Percentiles rank a stretch among this genome's conserved stretches.
These are phyloP conservation scores for Oxygymnocypris stewartii DNA, from an alignment of 2,113 vertebrate genomes.

Conservation along the genomic window DNA sequence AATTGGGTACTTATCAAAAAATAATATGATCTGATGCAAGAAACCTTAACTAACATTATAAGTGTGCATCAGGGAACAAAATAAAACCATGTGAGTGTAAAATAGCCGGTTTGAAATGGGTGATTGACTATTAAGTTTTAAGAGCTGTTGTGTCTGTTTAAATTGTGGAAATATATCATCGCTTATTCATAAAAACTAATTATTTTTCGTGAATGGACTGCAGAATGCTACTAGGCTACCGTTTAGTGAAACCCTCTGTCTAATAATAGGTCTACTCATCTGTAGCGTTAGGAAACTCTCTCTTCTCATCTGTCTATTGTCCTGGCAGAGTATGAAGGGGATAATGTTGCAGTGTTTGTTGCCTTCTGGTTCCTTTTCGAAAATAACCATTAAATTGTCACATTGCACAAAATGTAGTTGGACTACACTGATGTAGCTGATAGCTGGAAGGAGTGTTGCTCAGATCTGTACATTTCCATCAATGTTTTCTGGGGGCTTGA, in stretches of 20 bases:
- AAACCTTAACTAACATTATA: neutral
- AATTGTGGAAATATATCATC: neutral
- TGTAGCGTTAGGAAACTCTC: slow-evolving; percentile 7
- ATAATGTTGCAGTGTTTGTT: slow-evolving; percentile 8
- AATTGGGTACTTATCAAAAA: neutral
- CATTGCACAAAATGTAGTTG: neutral
- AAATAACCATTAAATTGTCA: neutral
- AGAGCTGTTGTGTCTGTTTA: neutral
- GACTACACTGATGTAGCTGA: neutral
- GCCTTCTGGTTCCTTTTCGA: neutral
- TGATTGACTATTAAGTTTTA: neutral
- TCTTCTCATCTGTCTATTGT: slow-evolving; percentile 5
- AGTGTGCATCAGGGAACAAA: neutral
- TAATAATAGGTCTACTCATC: slow-evolving; percentile 20
- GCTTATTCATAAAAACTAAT: slow-evolving; percentile 2
- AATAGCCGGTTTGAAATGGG: neutral
- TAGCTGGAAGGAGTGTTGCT: neutral
- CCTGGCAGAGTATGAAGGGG: neutral
- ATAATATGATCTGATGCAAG: neutral
- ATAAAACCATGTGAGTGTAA: neutral
- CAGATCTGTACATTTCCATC: slow-evolving; percentile 12
- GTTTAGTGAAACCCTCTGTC: slow-evolving; percentile 11
- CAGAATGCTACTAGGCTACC: neutral
- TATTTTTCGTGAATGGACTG: neutral
- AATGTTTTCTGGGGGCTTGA: neutral